Conservation (phyloP, 1,140 invertebrate genomes). For the Aradophagus sp. region DNA sequence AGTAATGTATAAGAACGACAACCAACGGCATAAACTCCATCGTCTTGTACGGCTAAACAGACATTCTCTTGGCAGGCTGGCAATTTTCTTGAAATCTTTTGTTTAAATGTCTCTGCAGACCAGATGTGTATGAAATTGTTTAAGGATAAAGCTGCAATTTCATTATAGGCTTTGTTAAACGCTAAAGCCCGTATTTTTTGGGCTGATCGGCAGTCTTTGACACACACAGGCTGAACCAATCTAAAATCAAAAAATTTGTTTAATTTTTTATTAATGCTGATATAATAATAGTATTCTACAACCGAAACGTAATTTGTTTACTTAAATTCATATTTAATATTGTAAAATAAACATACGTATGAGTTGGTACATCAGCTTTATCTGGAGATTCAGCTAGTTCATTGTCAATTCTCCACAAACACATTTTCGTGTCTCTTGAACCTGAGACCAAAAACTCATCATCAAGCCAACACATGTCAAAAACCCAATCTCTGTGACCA, state of each 20-base stretch:
- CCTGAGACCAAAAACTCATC: slow-evolving; percentile 96
- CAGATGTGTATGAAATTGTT: slow-evolving; percentile 95
- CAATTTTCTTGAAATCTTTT: slow-evolving; percentile 89
- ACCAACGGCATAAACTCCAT: slow-evolving; percentile 92
- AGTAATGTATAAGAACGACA: slow-evolving; percentile 94
- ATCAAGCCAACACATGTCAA: slow-evolving; percentile 97
- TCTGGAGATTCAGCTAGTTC: slow-evolving; percentile 77
- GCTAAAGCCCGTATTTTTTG: slow-evolving; percentile 91
- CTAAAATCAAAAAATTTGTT: too few species aligned
- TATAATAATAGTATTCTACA: too few species aligned
- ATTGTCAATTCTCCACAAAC: slow-evolving; percentile 83
- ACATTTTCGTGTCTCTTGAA: slow-evolving; percentile 90
- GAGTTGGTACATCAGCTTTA: slow-evolving; percentile 73
- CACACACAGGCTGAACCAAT: slow-evolving; percentile 80
- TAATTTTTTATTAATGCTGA: too few species aligned
- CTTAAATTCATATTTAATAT: slow-evolving; percentile 2
- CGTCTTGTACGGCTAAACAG: slow-evolving; percentile 89
- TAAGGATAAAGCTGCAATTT: slow-evolving; percentile 92
- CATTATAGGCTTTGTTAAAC: slow-evolving; percentile 89
- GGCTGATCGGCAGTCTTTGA: slow-evolving; percentile 84
- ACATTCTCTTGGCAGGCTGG: slow-evolving; percentile 94
- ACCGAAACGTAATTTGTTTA: too few species aligned
- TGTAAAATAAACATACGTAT: slow-evolving; percentile 60
- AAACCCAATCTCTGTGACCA: slow-evolving; percentile 95
- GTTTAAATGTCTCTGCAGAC: slow-evolving; percentile 88